Evolutionary conservation across 2,888 invertebrate species (phyloP).

Genomic region (Saturnia pavonia): DNA sequence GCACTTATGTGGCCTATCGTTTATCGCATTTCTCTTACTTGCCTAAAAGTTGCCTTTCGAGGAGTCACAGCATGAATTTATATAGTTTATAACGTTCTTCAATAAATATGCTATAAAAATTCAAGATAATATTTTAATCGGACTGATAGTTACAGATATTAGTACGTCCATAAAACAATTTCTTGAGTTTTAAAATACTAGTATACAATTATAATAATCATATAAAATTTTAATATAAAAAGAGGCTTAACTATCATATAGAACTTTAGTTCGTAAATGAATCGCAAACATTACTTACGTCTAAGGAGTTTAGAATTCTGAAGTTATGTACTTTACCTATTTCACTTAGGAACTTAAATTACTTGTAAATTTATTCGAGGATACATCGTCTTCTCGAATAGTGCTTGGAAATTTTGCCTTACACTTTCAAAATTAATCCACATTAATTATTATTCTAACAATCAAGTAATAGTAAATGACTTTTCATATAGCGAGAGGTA

Average conservation of each 20-base stretch:
- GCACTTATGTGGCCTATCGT: too few species aligned
- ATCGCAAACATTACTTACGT: neutral
- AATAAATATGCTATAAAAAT: too few species aligned
- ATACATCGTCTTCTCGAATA: neutral
- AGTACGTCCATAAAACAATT: too few species aligned
- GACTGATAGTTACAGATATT: too few species aligned
- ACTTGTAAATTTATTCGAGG: conserved; percentile 5
- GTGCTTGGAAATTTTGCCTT: neutral
- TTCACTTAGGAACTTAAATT: conserved; percentile 4
- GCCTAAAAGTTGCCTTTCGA: too few species aligned
- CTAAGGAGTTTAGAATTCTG: neutral
- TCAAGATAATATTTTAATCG: too few species aligned
- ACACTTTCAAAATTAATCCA: neutral
- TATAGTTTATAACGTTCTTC: too few species aligned
- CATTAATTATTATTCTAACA: neutral
- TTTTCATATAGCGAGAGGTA: neutral
- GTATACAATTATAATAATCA: neutral
- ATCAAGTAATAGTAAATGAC: neutral
- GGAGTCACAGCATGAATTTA: too few species aligned
- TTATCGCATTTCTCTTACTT: too few species aligned
- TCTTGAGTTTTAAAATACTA: too few species aligned
- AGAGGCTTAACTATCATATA: neutral
- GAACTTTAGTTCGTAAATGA: neutral
- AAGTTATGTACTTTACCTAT: conserved; percentile 5
- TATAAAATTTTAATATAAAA: neutral